phyloP scores from a whole-genome alignment of 2,113 vertebrate species.

The Sus scrofa region T2T-Sscrofa CM000830.6:130398501-130399000 shows the following conservation, averaged over 20 bases:
- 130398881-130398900: not conserved
- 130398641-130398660: slow-evolving; percentile 26
- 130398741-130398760: not conserved
- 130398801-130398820: not conserved
- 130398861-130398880: not conserved
- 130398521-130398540: slow-evolving; percentile 20
- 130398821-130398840: not conserved
- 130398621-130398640: not conserved
- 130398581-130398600: slow-evolving; percentile 40
- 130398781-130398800: not conserved
- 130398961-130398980: slow-evolving; percentile 70
- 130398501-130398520: slow-evolving; percentile 67
- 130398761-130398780: not conserved
- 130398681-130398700: slow-evolving; percentile 56
- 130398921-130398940: not conserved
- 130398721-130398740: slow-evolving; percentile 47
- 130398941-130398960: slow-evolving; percentile 61
- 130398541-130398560: slow-evolving; percentile 58
- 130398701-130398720: slow-evolving; percentile 60
- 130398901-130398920: not conserved
- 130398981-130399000: slow-evolving; percentile 71
- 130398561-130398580: slow-evolving; percentile 51
- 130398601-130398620: slow-evolving; percentile 44
- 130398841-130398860: not conserved
- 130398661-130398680: slow-evolving; percentile 55